Conservation (phyloP, 30 jellyfish, hydroid and myxozoan species). For the Calvadosia cruxmelitensis region DNA sequence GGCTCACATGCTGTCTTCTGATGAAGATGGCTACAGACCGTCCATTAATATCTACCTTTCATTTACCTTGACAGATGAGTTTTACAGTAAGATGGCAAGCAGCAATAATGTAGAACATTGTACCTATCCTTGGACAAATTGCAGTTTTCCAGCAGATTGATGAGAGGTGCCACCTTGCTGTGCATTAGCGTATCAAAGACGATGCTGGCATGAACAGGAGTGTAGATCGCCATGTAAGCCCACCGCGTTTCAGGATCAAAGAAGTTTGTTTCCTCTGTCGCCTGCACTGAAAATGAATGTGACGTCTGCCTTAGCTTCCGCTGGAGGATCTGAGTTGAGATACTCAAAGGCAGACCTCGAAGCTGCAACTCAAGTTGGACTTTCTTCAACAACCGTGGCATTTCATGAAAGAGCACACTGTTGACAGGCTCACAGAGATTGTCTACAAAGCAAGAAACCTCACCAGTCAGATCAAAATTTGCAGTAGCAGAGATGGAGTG, state of each 20-base stretch:
- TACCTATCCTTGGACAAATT: no score
- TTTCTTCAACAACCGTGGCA: constrained; percentile 52
- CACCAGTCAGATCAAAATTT: no score
- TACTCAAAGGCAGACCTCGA: constrained; percentile 32
- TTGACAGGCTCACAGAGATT: constrained; percentile 33
- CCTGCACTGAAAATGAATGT: constrained; percentile 77
- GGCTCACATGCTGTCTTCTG: no score
- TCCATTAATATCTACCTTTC: no score
- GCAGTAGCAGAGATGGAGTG: no score
- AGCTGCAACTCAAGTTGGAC: constrained; percentile 61
- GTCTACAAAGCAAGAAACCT: constrained; percentile 25
- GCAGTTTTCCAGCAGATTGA: background rate
- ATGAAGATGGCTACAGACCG: no score
- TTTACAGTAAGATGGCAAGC: no score
- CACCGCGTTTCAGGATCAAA: constrained; percentile 82
- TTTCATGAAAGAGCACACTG: constrained; percentile 23
- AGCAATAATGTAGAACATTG: no score
- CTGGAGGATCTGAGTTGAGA: constrained; percentile 63
- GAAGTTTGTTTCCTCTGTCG: constrained; percentile 80
- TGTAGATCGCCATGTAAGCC: constrained; percentile 94
- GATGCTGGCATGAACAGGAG: constrained; percentile 95
- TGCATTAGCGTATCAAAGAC: constrained; percentile 49
- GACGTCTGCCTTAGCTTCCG: constrained; percentile 60
- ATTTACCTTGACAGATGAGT: no score
- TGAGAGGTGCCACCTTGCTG: background rate